Evolutionary conservation across 2,113 vertebrate genomes (phyloP), one percentile per base, ranked within the genome.

Genomic region (Prochilodus magdalenae): DNA sequence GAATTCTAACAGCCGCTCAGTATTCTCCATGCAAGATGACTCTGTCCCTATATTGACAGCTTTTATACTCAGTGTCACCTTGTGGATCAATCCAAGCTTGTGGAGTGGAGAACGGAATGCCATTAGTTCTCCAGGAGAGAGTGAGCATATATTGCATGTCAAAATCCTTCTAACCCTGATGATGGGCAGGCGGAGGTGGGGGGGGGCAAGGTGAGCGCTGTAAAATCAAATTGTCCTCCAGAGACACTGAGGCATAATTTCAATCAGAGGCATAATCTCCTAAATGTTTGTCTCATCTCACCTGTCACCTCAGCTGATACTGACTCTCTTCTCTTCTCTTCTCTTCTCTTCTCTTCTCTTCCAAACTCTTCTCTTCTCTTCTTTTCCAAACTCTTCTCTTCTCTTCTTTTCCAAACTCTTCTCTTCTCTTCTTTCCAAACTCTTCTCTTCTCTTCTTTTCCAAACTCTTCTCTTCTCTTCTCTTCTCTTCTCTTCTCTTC

Each of bases 261-360:
- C 92, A 93, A 91, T 93, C 90, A 91, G 87, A 93, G 92, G 85
- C 88, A 89, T 91, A 93, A 94, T 93, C 90, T 92, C 87, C 89
- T 90, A 91, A 92, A 93, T 89, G 91, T 93, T 92, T 91, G 88
- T 92, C 91, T 91, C 90, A 90, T 92, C 90, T 91, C 88, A 89
- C 89, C 90, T 89, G 88, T 92, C 91, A 91, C 89, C 89, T 90
- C 85, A 76, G 83, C 86, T 88, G 91, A 92, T 91, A 60, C 11
- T 77, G n/a, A 16, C n/a, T 40, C 15, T 18, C 27, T 66, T 73
- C 26, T 73, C 47, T 71, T 49, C 16, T n/a, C 33, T 16, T 44
- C 53, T 80, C 78, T 73, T 27, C 14, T 65, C 11, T 44, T 53
- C 30, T 40, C 71, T 4, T 53, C 57, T 12, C 44, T 33, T 55